Percentiles rank a stretch among this genome's conserved stretches.
These are phyloP conservation scores for Crypturellus tataupa DNA, from an alignment of 2,797 vertebrate genomes.

Conservation along the genomic window DNA sequence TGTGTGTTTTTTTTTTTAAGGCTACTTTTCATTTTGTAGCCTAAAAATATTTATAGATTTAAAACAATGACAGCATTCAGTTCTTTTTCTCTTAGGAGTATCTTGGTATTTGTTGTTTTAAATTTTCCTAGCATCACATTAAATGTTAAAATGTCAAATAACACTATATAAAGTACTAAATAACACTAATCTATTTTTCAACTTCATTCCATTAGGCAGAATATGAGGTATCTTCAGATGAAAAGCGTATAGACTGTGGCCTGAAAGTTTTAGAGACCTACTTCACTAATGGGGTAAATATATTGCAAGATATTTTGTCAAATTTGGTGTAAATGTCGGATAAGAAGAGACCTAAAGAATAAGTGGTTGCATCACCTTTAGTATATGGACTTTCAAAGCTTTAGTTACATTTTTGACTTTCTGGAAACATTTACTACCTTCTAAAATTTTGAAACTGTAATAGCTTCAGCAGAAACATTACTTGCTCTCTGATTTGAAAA, in stretches of 20 bases:
- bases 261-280: constrained; percentile 89
- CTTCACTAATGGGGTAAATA: constrained; percentile 89
- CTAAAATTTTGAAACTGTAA: not conserved
- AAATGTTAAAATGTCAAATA: not conserved
- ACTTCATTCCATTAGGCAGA: constrained; percentile 81
- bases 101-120: not conserved
- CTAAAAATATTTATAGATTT: not conserved
- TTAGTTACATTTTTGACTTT: not conserved
- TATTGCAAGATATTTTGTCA: not conserved
- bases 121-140: not conserved
- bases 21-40: not conserved
- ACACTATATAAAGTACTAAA: not conserved
- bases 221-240: constrained; percentile 91
- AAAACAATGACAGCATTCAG: not conserved
- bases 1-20: not conserved
- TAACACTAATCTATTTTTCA: not conserved
- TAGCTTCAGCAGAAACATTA: not conserved
- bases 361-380: not conserved
- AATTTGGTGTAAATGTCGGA: not conserved
- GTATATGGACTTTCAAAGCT: not conserved
- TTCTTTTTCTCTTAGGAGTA: not conserved
- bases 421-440: not conserved
- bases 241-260: constrained; percentile 88
- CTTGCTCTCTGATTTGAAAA: not conserved
- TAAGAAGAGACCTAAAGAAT: not conserved